Percentiles rank a stretch among this genome's conserved stretches.
These are phyloP conservation scores for Polypedilum pembai DNA, from an alignment of 1,140 invertebrate species.

Conservation along the genomic window DNA sequence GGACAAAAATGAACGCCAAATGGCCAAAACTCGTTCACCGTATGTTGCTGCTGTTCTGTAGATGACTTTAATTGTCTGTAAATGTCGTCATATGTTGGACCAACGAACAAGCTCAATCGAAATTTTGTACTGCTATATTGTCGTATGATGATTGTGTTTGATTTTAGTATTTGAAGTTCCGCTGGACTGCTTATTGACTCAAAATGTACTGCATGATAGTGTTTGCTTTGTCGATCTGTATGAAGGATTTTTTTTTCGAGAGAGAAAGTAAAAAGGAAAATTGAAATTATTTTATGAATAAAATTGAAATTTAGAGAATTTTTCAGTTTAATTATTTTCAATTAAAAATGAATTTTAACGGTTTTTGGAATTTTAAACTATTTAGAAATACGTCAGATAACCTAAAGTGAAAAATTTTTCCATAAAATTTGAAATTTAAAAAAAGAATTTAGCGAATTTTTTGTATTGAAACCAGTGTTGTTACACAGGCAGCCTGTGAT, in stretches of 20 bases:
- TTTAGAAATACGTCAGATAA: too few relatives aligned
- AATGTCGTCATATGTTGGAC: not conserved
- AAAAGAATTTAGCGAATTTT: too few relatives aligned
- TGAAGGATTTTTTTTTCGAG: not conserved
- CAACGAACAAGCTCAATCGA: not conserved
- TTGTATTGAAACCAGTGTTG: too few relatives aligned
- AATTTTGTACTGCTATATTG: constrained; percentile 2
- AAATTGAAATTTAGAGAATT: too few relatives aligned
- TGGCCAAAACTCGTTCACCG: not conserved
- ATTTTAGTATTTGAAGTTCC: constrained; percentile 24
- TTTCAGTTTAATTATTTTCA: too few relatives aligned
- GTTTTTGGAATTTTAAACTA: too few relatives aligned
- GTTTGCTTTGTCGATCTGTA: constrained; percentile 7
- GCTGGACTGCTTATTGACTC: constrained; percentile 4
- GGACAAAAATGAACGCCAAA: constrained; percentile 5
- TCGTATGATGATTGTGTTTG: constrained; percentile 17
- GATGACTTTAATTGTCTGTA: not conserved
- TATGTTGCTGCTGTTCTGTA: not conserved
- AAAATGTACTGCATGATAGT: constrained; percentile 23
- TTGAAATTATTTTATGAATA: too few relatives aligned
- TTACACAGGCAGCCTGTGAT: too few relatives aligned
- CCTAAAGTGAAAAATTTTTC: too few relatives aligned
- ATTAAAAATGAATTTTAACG: too few relatives aligned
- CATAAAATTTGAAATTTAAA: too few relatives aligned
- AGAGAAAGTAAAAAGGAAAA: too few relatives aligned